Conservation (phyloP, 2,113 vertebrate genomes). For the Bothrops jararaca region DNA sequence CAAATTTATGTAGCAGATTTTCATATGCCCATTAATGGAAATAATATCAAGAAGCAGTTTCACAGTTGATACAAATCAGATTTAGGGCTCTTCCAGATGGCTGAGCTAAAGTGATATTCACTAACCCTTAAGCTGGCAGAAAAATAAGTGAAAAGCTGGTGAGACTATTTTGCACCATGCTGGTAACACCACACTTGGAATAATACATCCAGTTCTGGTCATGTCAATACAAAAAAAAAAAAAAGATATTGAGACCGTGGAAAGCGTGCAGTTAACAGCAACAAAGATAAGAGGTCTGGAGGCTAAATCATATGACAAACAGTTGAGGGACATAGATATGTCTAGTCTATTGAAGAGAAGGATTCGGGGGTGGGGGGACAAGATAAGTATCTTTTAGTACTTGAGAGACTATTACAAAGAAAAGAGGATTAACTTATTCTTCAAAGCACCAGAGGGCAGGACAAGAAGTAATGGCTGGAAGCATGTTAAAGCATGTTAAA, state of each 20-base stretch:
- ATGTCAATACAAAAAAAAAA: too few species aligned
- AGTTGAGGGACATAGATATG: background rate
- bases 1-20: background rate
- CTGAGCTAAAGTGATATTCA: background rate
- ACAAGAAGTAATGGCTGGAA: background rate
- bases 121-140: background rate
- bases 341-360: background rate
- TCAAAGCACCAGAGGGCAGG: background rate
- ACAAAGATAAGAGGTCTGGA: background rate
- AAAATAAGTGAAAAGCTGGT: background rate
- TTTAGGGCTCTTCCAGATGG: background rate
- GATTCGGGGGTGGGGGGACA: background rate
- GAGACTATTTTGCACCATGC: background rate
- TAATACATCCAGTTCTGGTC: background rate
- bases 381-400: background rate
- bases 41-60: background rate
- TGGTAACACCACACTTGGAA: background rate
- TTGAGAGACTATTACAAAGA: background rate
- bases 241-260: background rate
- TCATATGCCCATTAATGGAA: background rate
- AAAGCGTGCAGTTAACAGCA: background rate
- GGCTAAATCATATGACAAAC: background rate
- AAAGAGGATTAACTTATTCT: background rate
- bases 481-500: background rate
- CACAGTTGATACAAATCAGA: background rate